phyloP scores from a whole-genome alignment of 2,113 vertebrate species.

The Mixornis gularis region DNA sequence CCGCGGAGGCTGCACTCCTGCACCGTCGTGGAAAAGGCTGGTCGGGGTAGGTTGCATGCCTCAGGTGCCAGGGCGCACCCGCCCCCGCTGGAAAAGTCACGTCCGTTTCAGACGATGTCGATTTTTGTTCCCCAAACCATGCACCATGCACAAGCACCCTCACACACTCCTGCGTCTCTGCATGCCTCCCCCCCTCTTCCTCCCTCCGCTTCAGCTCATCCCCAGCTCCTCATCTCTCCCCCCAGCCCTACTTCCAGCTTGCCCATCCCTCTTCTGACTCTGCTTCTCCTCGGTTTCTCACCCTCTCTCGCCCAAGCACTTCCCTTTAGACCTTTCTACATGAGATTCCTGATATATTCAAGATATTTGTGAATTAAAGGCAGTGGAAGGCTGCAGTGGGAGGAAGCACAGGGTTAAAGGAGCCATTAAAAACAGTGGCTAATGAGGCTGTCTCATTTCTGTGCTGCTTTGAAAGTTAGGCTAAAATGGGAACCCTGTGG shows the following conservation, averaged over 20 bases:
- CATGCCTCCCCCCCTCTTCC: background rate
- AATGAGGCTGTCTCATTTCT: background rate
- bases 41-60: background rate
- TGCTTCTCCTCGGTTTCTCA: background rate
- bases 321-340: background rate
- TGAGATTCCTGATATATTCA: background rate
- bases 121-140: background rate
- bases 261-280: background rate
- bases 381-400: background rate
- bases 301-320: background rate
- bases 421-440: background rate
- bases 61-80: background rate
- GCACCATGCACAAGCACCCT: background rate
- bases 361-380: background rate
- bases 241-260: background rate
- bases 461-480: background rate
- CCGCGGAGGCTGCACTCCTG: background rate
- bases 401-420: background rate
- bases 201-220: background rate
- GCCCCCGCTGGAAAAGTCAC: background rate
- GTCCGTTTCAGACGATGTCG: background rate
- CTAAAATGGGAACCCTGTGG: background rate
- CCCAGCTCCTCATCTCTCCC: background rate
- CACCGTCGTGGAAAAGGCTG: background rate
- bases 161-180: accelerated